Evolutionary conservation across 2,888 invertebrate species (phyloP).

Genomic region (Melieria picta): DNA sequence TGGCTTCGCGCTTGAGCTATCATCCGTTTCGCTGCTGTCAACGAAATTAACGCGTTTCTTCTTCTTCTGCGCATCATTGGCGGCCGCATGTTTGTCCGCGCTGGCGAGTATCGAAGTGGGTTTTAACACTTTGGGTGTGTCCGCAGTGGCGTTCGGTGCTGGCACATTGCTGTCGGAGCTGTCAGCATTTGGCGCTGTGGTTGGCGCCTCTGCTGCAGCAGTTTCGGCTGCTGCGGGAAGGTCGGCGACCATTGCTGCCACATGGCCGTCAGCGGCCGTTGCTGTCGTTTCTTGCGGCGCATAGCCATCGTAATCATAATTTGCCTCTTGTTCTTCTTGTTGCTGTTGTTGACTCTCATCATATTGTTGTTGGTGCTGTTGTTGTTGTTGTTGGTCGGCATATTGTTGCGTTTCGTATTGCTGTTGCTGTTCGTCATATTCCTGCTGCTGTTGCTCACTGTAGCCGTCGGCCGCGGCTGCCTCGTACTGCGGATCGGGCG

Average conservation of each 20-base stretch:
- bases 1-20: slow-evolving; percentile 56
- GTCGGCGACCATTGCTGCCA: neutral
- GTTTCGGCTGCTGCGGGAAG: neutral
- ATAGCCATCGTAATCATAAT: no score
- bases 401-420: slow-evolving; percentile 20
- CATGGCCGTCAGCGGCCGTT: neutral
- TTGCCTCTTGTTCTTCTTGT: slow-evolving; percentile 26
- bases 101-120: slow-evolving; percentile 59
- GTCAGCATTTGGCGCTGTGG: neutral
- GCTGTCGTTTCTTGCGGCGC: neutral
- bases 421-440: slow-evolving; percentile 28
- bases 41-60: slow-evolving; percentile 66
- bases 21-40: slow-evolving; percentile 65
- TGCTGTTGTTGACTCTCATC: neutral
- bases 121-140: slow-evolving; percentile 22
- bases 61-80: slow-evolving; percentile 62
- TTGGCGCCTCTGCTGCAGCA: slow-evolving; percentile 1
- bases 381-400: slow-evolving; percentile 11
- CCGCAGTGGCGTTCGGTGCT: neutral
- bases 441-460: slow-evolving; percentile 34
- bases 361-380: neutral
- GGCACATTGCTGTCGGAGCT: no score
- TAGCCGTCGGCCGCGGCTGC: slow-evolving; percentile 35
- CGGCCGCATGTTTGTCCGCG: slow-evolving; percentile 51
- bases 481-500: slow-evolving; percentile 53